Base-by-base conservation (phyloP, 2,797 vertebrate genomes). In the Apogon hyalosoma region DNA sequence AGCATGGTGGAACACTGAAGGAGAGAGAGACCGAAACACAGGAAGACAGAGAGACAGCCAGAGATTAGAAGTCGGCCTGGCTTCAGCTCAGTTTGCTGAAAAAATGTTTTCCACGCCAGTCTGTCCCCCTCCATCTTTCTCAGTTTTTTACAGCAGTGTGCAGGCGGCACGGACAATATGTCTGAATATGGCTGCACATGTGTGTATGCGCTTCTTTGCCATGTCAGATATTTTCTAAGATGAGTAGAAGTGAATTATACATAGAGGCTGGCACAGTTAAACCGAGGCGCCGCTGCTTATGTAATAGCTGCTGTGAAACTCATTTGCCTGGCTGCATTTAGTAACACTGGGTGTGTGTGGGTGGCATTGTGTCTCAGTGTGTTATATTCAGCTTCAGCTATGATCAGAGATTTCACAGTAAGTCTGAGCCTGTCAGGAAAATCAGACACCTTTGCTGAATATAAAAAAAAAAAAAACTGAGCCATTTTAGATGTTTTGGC, bases 231-330 rank as follows among this genome's bases (percentile, higher is more conserved):
- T 85, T 90, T 85, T 79, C 80, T 79, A 63, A 60, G 73, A 87
- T 79, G 81, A 84, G 76, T 79, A 65, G 36, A 75, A 75, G 76
- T 90, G 84, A 91, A 92, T 92, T 89, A 90, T 90, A 85, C 80
- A 91, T 91, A 38, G 80, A 90, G 80, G 84, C 75, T 87, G 89
- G 85, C 84, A 86, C 85, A 84, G 79, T 86, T 77, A 76, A 70
- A 81, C 68, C 39, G 65, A 87, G 87, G 79, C 81, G 39, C 66
- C 36, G 57, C 77, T 79, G 85, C 87, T 94, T 93, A 94, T 88
- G 90, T 90, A 93, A 94, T 70, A 73, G 75, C 84, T 88, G 79
- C 88, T 90, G 86, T 88, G 84, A 78, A 87, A 87, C 82, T 87
- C 83, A 91, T 92, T 90, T 90, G 80, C 63, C 42, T 79, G 62